Base-by-base conservation (phyloP, 1,140 invertebrate species). In the Drosophila ogumai region DNA sequence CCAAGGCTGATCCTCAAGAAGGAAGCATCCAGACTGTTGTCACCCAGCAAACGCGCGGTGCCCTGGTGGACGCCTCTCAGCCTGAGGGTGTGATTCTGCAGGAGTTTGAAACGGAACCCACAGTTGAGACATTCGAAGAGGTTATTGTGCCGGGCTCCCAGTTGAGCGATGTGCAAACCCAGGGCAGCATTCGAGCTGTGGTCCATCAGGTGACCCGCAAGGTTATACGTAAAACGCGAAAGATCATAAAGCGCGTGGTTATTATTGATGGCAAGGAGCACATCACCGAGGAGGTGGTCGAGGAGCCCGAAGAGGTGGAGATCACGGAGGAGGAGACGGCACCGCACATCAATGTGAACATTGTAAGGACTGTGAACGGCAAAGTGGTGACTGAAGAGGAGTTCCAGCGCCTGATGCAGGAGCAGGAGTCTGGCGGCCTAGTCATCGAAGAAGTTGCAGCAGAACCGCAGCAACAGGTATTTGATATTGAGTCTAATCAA, bases 201-300 rank as follows among this genome's bases (percentile, higher is more conserved):
- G 96, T 97, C 8, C 96, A 97, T 80, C 96, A 97, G 93, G 95
- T 97, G 6, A 96, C 95, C 1, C 95, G 95, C 76, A 94, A 95
- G 92, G 95, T 96, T 32, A 95, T 96, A 47, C 94, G 96, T 75
- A 97, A 95, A 90, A 96, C 94, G 50, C 94, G 95, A 50, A 95
- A 95, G 80, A 96, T 96, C 47, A 96, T 97, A 43, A 93, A 96
- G 55, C 95, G 95, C 80, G 94, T 96, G 6, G 95, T 95, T 0
- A 95, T 97, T 9, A 95, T 97, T 59, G 95, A 98, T 91, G 97
- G 96, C 1, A 96, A 97, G 93, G 96, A 97, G 92, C 95, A 96
- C 78, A 94, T 96, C 0, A 95, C 95, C 10, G 96, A 97, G 93
- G 96, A 97, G 93, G 93, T 97, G 5, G 93, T 97, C 64, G 96